phyloP scores from a whole-genome alignment of 1,140 invertebrate genomes.

The Zaprionus vittiger region DNA sequence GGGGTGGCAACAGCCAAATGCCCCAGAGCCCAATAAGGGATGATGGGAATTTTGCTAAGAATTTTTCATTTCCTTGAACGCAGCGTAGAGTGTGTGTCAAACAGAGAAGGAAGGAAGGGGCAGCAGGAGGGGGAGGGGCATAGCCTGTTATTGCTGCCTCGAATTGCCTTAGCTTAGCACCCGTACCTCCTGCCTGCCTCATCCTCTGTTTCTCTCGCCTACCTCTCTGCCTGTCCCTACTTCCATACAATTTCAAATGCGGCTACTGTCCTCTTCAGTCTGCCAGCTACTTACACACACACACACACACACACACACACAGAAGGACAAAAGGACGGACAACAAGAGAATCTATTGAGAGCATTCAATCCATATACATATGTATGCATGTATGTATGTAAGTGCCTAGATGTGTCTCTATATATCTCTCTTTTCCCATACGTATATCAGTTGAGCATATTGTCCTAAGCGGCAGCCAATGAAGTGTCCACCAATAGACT shows the following conservation, averaged over 20 bases:
- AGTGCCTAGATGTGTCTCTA: not conserved
- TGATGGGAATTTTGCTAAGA: slow-evolving; percentile 81
- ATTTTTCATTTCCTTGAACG: slow-evolving; percentile 81
- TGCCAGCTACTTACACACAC: slow-evolving; percentile 14
- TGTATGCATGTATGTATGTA: not conserved
- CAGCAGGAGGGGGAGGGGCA: slow-evolving; percentile 42
- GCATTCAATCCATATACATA: slow-evolving; percentile 16
- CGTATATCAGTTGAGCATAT: slow-evolving; percentile 39
- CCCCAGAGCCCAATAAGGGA: slow-evolving; percentile 79
- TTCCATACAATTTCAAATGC: slow-evolving; percentile 56
- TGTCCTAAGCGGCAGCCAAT: slow-evolving; percentile 61
- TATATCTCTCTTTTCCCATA: slow-evolving; percentile 3
- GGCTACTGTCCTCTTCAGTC: slow-evolving; percentile 38
- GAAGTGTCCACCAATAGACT: slow-evolving; percentile 64
- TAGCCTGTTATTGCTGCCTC: slow-evolving; percentile 57
- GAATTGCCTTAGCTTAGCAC: not conserved
- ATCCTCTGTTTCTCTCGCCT: not conserved
- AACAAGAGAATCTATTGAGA: slow-evolving; percentile 14
- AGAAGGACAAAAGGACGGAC: not conserved
- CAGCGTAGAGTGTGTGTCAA: slow-evolving; percentile 47
- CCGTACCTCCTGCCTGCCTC: not conserved
- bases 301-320: slow-evolving; percentile 1
- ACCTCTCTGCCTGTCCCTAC: slow-evolving; percentile 10
- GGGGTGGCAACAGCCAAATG: slow-evolving; percentile 50
- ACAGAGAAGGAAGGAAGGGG: not conserved